Conservation (phyloP, 2,113 vertebrate species). For the Corvus cornix region DNA sequence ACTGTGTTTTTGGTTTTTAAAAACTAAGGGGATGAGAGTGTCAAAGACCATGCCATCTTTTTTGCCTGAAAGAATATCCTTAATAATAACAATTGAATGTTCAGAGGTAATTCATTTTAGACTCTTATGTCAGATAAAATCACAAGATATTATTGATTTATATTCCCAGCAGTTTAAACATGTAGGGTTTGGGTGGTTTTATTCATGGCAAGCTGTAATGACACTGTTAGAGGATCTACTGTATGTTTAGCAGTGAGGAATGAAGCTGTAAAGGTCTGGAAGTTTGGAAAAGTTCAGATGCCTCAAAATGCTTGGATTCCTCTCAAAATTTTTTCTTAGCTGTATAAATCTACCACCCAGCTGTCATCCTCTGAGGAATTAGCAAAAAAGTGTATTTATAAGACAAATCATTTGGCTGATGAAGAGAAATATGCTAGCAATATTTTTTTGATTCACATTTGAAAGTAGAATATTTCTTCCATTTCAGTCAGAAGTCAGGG, state of each 20-base stretch:
- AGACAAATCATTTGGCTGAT: slow-evolving; percentile 44
- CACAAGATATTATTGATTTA: neutral
- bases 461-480: slow-evolving; percentile 60
- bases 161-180: neutral
- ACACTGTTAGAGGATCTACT: slow-evolving; percentile 10
- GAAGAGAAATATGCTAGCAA: slow-evolving; percentile 44
- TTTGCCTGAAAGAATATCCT: neutral
- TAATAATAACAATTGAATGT: neutral
- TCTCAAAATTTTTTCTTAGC: slow-evolving; percentile 33
- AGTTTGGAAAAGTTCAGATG: slow-evolving; percentile 59
- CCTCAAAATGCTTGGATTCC: slow-evolving; percentile 54
- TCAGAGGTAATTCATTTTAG: neutral
- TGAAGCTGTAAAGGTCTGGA: slow-evolving; percentile 49
- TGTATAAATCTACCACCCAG: slow-evolving; percentile 67
- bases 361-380: slow-evolving; percentile 47
- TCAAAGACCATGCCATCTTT: neutral
- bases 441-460: slow-evolving; percentile 55
- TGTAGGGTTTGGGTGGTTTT: neutral
- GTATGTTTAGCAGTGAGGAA: slow-evolving; percentile 36
- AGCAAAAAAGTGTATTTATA: slow-evolving; percentile 38
- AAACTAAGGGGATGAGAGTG: neutral
- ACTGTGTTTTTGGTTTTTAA: neutral
- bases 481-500: slow-evolving; percentile 32
- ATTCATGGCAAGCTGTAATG: neutral
- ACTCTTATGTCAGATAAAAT: neutral